These are phyloP conservation scores for Megalops atlanticus DNA, from an alignment of 2,113 vertebrate species.

Conservation along the genomic window DNA sequence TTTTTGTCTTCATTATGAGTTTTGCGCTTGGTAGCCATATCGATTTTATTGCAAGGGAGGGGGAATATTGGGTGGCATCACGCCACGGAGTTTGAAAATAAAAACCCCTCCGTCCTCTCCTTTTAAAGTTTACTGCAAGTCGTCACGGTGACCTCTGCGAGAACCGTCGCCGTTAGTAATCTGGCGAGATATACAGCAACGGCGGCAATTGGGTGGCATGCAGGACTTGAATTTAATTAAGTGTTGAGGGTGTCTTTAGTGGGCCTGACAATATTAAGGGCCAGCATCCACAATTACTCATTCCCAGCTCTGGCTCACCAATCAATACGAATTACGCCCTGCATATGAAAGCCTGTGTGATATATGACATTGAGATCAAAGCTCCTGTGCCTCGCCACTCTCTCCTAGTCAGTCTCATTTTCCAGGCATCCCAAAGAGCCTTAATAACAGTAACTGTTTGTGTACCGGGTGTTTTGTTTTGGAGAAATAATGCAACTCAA, in stretches of 20 bases:
- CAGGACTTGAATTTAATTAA: slow-evolving; percentile 26
- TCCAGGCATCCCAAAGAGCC: not conserved
- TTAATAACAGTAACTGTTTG: not conserved
- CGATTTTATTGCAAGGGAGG: not conserved
- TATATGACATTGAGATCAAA: slow-evolving; percentile 23
- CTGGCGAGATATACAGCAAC: not conserved
- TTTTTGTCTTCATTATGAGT: not conserved
- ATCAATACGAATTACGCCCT: slow-evolving; percentile 56
- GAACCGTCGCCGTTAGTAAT: slow-evolving; percentile 6
- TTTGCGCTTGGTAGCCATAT: not conserved
- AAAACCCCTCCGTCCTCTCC: not conserved
- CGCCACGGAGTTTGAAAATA: not conserved
- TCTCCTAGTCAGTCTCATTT: not conserved
- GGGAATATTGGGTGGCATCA: not conserved
- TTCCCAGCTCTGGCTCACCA: slow-evolving; percentile 41
- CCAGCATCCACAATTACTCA: slow-evolving; percentile 46
- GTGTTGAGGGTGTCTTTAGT: slow-evolving; percentile 31
- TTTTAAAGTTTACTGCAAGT: slow-evolving; percentile 7
- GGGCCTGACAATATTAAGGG: slow-evolving; percentile 29
- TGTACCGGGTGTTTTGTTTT: not conserved
- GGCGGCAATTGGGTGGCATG: not conserved
- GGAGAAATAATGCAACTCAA: not conserved
- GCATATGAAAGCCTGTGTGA: slow-evolving; percentile 45
- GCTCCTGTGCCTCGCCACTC: not conserved
- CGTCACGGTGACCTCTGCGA: not conserved